These are phyloP conservation scores for Antennarius striatus DNA, from an alignment of 2,113 vertebrate genomes.

Conservation along the genomic window DNA sequence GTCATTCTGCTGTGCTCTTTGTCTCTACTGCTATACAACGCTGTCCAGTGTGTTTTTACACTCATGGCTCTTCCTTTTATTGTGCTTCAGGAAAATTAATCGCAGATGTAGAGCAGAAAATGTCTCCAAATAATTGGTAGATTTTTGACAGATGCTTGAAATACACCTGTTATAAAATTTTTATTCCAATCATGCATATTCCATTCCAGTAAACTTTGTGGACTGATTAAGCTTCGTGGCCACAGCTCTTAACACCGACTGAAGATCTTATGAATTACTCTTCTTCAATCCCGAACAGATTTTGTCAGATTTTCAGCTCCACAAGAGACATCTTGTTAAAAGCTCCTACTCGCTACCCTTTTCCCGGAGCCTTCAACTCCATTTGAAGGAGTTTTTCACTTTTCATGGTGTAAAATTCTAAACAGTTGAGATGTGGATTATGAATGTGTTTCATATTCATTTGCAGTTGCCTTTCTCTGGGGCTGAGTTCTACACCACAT, in stretches of 20 bases:
- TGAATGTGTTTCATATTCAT: too few species aligned
- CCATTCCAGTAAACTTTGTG: background rate
- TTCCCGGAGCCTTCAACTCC: background rate
- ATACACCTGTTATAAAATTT: too few species aligned
- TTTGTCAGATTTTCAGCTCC: too few species aligned
- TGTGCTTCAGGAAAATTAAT: background rate
- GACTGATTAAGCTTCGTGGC: too few species aligned
- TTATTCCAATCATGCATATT: background rate
- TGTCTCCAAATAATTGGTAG: background rate
- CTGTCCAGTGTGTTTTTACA: background rate
- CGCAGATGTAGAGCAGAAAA: background rate
- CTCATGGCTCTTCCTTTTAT: background rate
- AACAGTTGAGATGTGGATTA: background rate
- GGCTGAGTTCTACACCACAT: background rate
- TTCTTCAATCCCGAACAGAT: too few species aligned
- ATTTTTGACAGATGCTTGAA: background rate
- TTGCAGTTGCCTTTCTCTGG: background rate
- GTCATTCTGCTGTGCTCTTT: background rate
- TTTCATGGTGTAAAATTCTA: conserved; percentile 1
- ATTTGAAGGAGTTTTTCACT: background rate
- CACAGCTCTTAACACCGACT: background rate
- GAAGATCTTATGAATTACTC: too few species aligned
- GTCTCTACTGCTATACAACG: background rate
- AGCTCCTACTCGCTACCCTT: background rate
- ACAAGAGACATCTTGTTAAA: too few species aligned